Conservation (phyloP, 2,113 vertebrate genomes). For the Trichomycterus rosablanca region DNA sequence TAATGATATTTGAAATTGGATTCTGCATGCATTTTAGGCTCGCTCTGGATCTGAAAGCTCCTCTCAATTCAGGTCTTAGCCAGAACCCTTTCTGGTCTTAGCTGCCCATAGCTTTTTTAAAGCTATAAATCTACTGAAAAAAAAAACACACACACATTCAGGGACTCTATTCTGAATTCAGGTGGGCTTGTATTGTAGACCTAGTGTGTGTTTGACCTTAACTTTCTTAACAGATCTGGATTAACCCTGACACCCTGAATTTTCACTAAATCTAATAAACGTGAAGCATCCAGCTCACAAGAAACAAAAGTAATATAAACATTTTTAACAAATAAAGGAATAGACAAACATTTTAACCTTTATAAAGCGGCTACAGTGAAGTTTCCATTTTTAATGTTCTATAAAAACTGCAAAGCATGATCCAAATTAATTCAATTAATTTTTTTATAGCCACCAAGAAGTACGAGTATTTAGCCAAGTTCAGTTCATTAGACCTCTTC, state of each 20-base stretch:
- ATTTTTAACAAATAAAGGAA: too few relatives aligned
- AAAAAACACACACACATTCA: neutral
- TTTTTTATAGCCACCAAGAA: too few relatives aligned
- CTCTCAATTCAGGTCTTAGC: conserved; percentile 1
- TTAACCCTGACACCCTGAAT: conserved; percentile 57
- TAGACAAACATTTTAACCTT: too few relatives aligned
- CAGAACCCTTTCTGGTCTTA: neutral
- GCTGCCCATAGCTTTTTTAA: neutral
- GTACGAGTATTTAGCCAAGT: too few relatives aligned
- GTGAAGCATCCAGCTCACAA: too few relatives aligned
- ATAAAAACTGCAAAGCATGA: too few relatives aligned
- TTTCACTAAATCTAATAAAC: too few relatives aligned
- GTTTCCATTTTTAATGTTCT: too few relatives aligned
- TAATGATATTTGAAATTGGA: conserved; percentile 40
- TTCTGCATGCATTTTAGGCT: conserved; percentile 35
- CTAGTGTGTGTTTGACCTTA: conserved; percentile 31
- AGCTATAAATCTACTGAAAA: neutral
- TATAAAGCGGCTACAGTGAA: too few relatives aligned
- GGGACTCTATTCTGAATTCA: neutral
- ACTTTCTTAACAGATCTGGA: conserved; percentile 51
- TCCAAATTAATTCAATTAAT: too few relatives aligned
- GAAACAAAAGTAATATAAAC: too few relatives aligned
- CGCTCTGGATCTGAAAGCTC: conserved; percentile 14
- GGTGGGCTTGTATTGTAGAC: neutral
- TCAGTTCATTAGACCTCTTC: too few relatives aligned